Conservation (phyloP, 2,797 vertebrate genomes). For the Naso thynnoides region DNA sequence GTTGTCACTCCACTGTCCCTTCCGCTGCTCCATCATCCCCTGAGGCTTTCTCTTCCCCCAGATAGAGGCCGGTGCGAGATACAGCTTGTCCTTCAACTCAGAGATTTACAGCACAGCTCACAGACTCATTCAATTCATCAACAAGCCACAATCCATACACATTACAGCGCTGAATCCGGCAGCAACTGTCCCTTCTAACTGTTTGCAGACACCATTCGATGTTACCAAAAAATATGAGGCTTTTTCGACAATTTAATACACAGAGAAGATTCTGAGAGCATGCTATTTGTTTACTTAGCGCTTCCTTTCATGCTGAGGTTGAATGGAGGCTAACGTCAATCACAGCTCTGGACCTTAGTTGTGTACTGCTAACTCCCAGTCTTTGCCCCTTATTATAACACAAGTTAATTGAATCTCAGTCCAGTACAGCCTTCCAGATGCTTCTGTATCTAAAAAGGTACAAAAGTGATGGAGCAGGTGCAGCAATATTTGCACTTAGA, state of each 20-base stretch:
- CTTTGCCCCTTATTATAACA: slow-evolving; percentile 85
- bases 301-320: slow-evolving; percentile 80
- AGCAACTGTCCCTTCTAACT: slow-evolving; percentile 50
- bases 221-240: slow-evolving; percentile 39
- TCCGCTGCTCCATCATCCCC: slow-evolving; percentile 56
- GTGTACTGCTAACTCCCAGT: slow-evolving; percentile 77
- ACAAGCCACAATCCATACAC: slow-evolving; percentile 75
- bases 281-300: slow-evolving; percentile 81
- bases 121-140: slow-evolving; percentile 79
- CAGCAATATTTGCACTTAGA: slow-evolving; percentile 82
- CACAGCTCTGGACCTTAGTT: slow-evolving; percentile 79
- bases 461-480: slow-evolving; percentile 85
- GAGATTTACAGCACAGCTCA: slow-evolving; percentile 79
- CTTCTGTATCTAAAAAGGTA: slow-evolving; percentile 75
- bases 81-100: slow-evolving; percentile 81
- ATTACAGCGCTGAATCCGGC: slow-evolving; percentile 61
- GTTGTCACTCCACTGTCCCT: slow-evolving; percentile 50
- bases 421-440: slow-evolving; percentile 78
- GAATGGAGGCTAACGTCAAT: slow-evolving; percentile 82
- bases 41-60: slow-evolving; percentile 67
- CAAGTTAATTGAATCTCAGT: slow-evolving; percentile 88
- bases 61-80: slow-evolving; percentile 69
- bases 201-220: slow-evolving; percentile 61
- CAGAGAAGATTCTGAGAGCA: slow-evolving; percentile 68
- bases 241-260: slow-evolving; percentile 63